Evolutionary conservation across 2,113 vertebrate species (phyloP).

Genomic region (Seriola dumerili): DNA sequence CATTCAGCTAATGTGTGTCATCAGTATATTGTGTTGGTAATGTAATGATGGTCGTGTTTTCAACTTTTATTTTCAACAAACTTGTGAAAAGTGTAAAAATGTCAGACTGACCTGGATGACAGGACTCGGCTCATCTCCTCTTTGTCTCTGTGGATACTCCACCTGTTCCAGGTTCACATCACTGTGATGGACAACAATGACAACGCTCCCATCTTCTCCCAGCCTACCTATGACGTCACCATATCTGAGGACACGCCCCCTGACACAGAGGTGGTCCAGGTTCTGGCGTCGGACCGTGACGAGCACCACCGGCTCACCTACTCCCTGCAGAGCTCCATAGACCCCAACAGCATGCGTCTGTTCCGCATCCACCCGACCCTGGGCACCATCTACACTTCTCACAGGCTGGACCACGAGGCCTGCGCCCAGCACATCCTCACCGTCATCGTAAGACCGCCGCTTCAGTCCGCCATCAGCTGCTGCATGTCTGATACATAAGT

Average conservation of each 20-base stretch:
- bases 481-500: too few species aligned
- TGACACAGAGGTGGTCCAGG: constrained; percentile 93
- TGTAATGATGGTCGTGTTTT: too few species aligned
- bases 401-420: constrained; percentile 94
- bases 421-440: constrained; percentile 94
- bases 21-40: too few species aligned
- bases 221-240: constrained; percentile 91
- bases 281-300: constrained; percentile 94
- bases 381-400: constrained; percentile 90
- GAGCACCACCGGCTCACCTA: constrained; percentile 93
- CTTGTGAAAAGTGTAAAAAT: too few species aligned
- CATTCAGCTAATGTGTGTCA: too few species aligned
- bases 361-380: constrained; percentile 92
- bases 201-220: constrained; percentile 94
- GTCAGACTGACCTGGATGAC: too few species aligned
- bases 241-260: constrained; percentile 93
- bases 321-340: constrained; percentile 93
- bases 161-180: constrained; percentile 89
- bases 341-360: constrained; percentile 90
- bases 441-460: constrained; percentile 87
- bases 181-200: constrained; percentile 96
- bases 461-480: too few species aligned
- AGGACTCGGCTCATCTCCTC: too few species aligned
- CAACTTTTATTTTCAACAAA: too few species aligned
- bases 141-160: too few species aligned